Evolutionary conservation across 2,888 invertebrate genomes (phyloP), one percentile per base, ranked within the genome.

Genomic region (Oxycera nigricornis): DNA sequence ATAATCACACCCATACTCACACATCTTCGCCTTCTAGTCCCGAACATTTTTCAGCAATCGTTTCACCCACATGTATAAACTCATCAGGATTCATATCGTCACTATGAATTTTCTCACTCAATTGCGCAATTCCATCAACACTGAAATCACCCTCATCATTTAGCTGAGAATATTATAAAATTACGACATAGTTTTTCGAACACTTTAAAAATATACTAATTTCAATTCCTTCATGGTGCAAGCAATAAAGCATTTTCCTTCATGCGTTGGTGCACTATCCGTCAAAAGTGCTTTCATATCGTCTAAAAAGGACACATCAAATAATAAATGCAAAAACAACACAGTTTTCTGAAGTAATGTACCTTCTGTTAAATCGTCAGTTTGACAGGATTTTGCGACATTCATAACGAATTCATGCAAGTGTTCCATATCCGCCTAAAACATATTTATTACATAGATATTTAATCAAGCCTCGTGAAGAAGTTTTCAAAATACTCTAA

Each of bases 201-300:
- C 2, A 55, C n/a, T 14, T 14, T 50, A 3, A 17, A 14, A 4
- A 59, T 1, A 22, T 59, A 61, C 61, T 20, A 61, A 9, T 30
- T 26, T 17, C 3, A 31, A n/a, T 31, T 61, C 26, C 20, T 61
- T 61, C 61, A 61, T 61, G 9, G 26, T n/a, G 20, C 61, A 61
- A 1, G 61, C 61, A 31, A 61, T 31, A 20, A 61, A 31, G 17
- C 61, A 61, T 30, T 61, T 61, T 17, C 31, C 61, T 20, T 61
- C 61, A 31, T 61, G 61, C 2, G 61, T 17, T 2, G 61, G 31
- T 26, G 30, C 9, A 17, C 26, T 26, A n/a, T 30, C 28, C 17
- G 30, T 11, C 31, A 61, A 17, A 9, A 61, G 14, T 2, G 61
- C 31, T 31, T 61, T 17, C 1, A 61, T 31, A 17, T 61, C 61